Base-by-base conservation (phyloP, 2,888 invertebrate genomes). In the Lasioglossum oenotherae region DNA sequence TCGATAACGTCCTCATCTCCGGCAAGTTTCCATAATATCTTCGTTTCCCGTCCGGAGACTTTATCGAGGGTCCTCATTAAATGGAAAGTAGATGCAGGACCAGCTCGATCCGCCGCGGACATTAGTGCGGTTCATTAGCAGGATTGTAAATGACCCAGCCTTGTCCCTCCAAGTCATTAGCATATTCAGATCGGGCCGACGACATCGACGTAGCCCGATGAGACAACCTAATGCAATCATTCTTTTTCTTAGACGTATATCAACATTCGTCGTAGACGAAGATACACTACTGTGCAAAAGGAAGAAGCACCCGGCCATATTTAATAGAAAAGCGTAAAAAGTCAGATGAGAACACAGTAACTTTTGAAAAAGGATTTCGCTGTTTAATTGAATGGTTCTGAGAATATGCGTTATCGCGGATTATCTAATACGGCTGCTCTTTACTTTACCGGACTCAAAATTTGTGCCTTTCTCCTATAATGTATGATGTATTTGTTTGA, bases 121-220 rank as follows among this genome's bases (percentile, higher is more conserved):
- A 89, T 88, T 88, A 88, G 88, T 73, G 80, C 76, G 89, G 87
- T 88, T 89, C 89, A 86, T 88, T 88, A 87, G 87, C 87, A 78
- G 78, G 81, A 87, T 88, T 88, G 88, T 87, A 89, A 89, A 86
- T 87, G 87, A 89, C 76, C 78, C 78, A 49, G 44, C 69, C 75
- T 80, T 49, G 82, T 79, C 79, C 71, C 81, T 73, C 89, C 78
- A 76, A 74, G 79, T 87, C 84, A 89, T 88, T 88, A 88, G 84
- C 89, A 89, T 89, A 89, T 83, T 86, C 74, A 69, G 60, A 67
- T 67, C 82, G 71, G 23, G 53, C 44, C 49, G 74, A 23, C 8
- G 77, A 31, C 10, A 41, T 23, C 57, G 16, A n/a, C 67, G 64
- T 41, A 49, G n/a, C 23, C 10, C 46, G 73, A n/a, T 10, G 16